Evolutionary conservation across 2,888 invertebrate species (phyloP).

Genomic region (Ectemnius cavifrons): DNA sequence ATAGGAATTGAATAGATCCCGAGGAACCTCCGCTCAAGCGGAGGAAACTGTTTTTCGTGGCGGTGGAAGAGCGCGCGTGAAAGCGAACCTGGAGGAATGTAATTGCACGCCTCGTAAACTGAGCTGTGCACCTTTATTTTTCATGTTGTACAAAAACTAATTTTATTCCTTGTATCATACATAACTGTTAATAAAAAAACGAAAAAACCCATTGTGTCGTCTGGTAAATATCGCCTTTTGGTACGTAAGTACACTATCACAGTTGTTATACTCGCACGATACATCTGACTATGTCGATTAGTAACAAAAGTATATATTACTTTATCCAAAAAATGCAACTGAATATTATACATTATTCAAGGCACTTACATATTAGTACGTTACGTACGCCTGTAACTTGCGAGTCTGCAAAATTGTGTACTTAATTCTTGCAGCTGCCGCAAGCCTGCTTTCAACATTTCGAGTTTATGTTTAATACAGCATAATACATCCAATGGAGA

Average conservation of each 20-base stretch:
- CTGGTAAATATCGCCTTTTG: background rate
- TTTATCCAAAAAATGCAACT: conserved; percentile 5
- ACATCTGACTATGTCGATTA: background rate
- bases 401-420: conserved; percentile 68
- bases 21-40: no score
- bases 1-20: conserved; percentile 78
- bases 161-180: conserved; percentile 39
- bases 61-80: background rate
- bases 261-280: conserved; percentile 19
- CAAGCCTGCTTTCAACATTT: conserved; percentile 63
- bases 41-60: no score
- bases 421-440: conserved; percentile 70
- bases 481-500: conserved; percentile 68
- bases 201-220: conserved; percentile 8
- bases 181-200: conserved; percentile 47
- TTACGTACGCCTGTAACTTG: conserved; percentile 42
- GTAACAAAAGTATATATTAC: conserved; percentile 19
- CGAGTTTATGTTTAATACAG: conserved; percentile 67
- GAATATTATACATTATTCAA: background rate
- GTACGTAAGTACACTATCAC: conserved; percentile 15
- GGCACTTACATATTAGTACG: conserved; percentile 6
- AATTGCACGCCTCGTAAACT: conserved; percentile 23
- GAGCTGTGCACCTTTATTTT: conserved; percentile 54
- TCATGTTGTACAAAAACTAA: conserved; percentile 39
- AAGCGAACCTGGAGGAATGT: conserved; percentile 13